These are phyloP conservation scores for Macrosoma leucophasiata DNA, from an alignment of 2,888 invertebrate genomes.

Conservation along the genomic window DNA sequence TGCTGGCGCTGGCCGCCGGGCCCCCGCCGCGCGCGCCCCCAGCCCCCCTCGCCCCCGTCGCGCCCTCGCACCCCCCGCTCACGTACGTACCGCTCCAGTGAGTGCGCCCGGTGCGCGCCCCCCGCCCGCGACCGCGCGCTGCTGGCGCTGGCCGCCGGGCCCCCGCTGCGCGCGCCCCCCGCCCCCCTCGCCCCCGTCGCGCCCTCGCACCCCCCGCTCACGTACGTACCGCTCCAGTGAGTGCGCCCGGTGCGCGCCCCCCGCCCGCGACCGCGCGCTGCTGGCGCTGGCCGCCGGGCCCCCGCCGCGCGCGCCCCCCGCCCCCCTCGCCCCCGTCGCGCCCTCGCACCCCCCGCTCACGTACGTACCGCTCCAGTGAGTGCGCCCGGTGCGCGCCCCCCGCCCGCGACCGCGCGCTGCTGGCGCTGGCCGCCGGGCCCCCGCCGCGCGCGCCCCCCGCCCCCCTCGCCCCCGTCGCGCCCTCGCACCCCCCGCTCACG, in stretches of 20 bases:
- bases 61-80: conserved; percentile 25
- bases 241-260: too few species aligned
- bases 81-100: conserved; percentile 50
- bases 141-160: conserved; percentile 75
- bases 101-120: conserved; percentile 85
- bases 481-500: too few species aligned
- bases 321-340: too few species aligned
- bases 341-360: too few species aligned
- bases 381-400: not conserved
- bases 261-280: too few species aligned
- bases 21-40: conserved; percentile 31
- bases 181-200: conserved; percentile 39
- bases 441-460: not conserved
- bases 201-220: conserved; percentile 27
- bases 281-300: too few species aligned
- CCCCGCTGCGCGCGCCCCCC: conserved; percentile 28
- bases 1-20: conserved; percentile 77
- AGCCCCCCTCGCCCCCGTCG: conserved; percentile 41
- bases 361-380: too few species aligned
- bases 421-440: too few species aligned
- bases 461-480: not conserved
- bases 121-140: conserved; percentile 82
- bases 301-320: too few species aligned
- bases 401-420: too few species aligned
- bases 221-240: conserved; percentile 36